Conservation (phyloP, 2,797 vertebrate species). For the Streptopelia turtur region DNA sequence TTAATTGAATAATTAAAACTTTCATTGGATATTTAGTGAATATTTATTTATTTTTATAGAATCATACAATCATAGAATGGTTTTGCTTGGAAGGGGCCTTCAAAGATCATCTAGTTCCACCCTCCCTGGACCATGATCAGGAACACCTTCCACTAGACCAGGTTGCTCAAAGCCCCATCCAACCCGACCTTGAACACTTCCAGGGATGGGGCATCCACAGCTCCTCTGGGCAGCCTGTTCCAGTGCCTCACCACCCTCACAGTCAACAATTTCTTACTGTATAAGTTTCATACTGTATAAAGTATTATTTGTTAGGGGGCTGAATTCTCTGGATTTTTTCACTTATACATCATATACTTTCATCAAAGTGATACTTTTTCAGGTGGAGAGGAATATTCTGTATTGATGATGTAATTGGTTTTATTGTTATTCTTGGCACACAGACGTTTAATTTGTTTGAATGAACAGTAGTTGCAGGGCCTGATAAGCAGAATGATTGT, state of each 20-base stretch:
- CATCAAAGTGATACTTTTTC: background rate
- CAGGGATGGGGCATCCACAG: background rate
- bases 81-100: background rate
- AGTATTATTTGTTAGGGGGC: background rate
- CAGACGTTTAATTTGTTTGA: slow-evolving; percentile 1
- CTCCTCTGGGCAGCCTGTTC: fast-evolving
- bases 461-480: background rate
- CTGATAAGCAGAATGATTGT: slow-evolving; percentile 14
- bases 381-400: background rate
- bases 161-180: background rate
- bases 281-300: background rate
- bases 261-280: background rate
- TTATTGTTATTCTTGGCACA: slow-evolving; percentile 23
- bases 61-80: background rate
- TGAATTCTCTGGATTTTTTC: background rate
- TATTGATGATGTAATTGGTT: background rate
- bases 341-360: background rate
- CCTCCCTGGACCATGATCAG: background rate
- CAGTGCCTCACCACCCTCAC: background rate
- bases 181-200: background rate
- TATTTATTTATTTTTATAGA: background rate
- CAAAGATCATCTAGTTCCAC: background rate
- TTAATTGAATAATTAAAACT: background rate
- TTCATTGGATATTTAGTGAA: background rate
- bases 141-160: background rate